Evolutionary conservation across 2,797 vertebrate genomes (phyloP), one percentile per base, ranked within the genome.

Genomic region (Menidia menidia): DNA sequence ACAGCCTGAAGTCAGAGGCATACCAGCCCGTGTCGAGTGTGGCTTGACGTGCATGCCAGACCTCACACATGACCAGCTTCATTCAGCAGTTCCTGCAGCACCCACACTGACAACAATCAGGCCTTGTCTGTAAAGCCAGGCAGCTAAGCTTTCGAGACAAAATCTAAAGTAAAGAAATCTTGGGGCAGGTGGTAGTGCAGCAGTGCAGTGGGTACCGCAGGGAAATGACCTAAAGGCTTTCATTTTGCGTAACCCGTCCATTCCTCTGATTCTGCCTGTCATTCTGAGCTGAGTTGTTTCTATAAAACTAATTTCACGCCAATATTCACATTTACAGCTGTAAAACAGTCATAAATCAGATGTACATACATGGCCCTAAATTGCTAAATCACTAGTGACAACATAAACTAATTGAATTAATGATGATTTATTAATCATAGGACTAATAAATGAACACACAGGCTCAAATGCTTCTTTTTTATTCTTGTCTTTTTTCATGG

Each of bases 11-110:
- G 67, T 66, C 68, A 55, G 64, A 71, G 51, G 35, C 69, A 61
- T 54, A 64, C 55, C 58, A 53, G 58, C 77, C 44, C 51, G 57
- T 62, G 75, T 80, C 75, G 60, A 18, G 56, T 67, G 64, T 79
- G 71, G 16, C 7, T 67, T 78, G 55, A 73, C 57, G n/a, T 64
- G 64, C 62, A 50, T 44, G 55, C 73, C 71, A 68, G 77, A 81
- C 78, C 64, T 73, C 76, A 78, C 85, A 76, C 84, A 78, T 59
- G 76, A 77, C 60, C 0, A 7, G 64, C 59, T 77, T 66, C 45
- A 43, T 52, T 68, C 64, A 53, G 60, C 72, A 78, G 65, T 58
- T 60, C 79, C 74, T 73, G 58, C 61, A 75, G 73, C 80, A 52
- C 79, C 35, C 64, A 52, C 83, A 77, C 67, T 53, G 44, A 9